phyloP scores from a whole-genome alignment of 2,797 vertebrate species.

The Liparis tanakae region DNA sequence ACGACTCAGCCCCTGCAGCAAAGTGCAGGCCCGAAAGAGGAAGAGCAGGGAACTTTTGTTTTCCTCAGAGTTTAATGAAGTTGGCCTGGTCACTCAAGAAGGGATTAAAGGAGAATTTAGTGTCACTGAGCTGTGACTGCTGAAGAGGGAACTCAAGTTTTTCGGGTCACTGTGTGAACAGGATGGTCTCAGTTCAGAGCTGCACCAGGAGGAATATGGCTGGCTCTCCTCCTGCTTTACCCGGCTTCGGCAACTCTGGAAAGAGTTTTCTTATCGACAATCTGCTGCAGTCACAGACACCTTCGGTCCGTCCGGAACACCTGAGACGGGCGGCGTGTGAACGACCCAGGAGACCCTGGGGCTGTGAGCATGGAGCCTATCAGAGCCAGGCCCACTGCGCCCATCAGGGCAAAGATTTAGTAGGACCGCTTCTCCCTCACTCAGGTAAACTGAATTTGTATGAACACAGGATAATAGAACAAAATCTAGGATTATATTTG shows the following conservation, averaged over 20 bases:
- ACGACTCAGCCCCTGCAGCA: constrained; percentile 57
- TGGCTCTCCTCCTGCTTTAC: constrained; percentile 80
- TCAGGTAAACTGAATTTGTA: constrained; percentile 52
- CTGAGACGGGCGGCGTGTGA: constrained; percentile 72
- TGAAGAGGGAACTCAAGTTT: constrained; percentile 61
- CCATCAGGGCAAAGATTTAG: constrained; percentile 59
- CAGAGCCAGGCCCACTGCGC: constrained; percentile 59
- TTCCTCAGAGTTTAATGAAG: constrained; percentile 84
- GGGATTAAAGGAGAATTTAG: constrained; percentile 74
- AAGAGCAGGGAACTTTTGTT: constrained; percentile 80
- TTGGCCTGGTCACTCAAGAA: constrained; percentile 80
- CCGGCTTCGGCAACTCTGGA: constrained; percentile 89
- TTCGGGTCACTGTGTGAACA: constrained; percentile 62
- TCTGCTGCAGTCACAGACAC: constrained; percentile 83
- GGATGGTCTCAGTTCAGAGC: constrained; percentile 74
- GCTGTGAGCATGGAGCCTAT: constrained; percentile 71
- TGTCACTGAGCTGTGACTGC: constrained; percentile 72
- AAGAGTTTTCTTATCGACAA: constrained; percentile 95
- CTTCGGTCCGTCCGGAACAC: constrained; percentile 54
- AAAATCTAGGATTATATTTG: neutral
- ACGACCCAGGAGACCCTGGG: constrained; percentile 81
- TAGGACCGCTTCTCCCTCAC: constrained; percentile 57
- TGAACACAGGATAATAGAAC: neutral
- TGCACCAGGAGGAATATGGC: constrained; percentile 82
- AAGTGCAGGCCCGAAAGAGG: constrained; percentile 75